phyloP scores from a whole-genome alignment of 2,888 invertebrate species.

The Pachliopta kotzebuea region DNA sequence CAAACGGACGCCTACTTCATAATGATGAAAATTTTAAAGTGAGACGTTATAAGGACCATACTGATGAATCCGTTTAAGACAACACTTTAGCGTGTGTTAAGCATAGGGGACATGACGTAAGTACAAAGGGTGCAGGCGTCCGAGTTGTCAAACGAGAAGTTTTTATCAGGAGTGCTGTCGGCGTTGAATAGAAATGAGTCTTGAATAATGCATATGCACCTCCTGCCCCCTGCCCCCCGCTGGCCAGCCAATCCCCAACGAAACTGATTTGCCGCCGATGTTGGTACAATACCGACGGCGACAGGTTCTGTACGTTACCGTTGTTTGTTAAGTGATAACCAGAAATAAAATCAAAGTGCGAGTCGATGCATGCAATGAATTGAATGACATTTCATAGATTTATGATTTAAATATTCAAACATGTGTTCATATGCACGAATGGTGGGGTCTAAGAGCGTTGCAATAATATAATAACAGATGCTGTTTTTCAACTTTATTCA shows the following conservation, averaged over 20 bases:
- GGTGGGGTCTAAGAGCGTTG: neutral
- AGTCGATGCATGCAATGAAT: neutral
- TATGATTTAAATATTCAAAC: conserved; percentile 1
- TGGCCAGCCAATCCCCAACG: conserved; percentile 35
- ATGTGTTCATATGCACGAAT: neutral
- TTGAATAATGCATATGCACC: conserved; percentile 75
- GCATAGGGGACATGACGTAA: conserved; percentile 61
- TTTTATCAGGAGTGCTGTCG: conserved; percentile 76
- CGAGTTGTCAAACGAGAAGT: conserved; percentile 78
- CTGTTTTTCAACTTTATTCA: neutral
- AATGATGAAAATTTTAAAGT: conserved; percentile 24
- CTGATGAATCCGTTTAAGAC: conserved; percentile 52
- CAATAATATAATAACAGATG: neutral
- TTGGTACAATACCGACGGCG: conserved; percentile 36
- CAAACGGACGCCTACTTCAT: conserved; percentile 10
- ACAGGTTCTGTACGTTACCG: conserved; percentile 39
- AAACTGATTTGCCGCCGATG: conserved; percentile 64
- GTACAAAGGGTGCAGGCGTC: conserved; percentile 78
- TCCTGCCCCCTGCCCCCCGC: conserved; percentile 40
- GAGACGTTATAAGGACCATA: conserved; percentile 43
- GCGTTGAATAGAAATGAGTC: conserved; percentile 77
- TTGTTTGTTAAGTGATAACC: conserved; percentile 31
- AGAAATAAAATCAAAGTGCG: neutral
- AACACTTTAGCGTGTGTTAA: conserved; percentile 42
- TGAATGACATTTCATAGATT: neutral